phyloP scores from a whole-genome alignment of 2,797 vertebrate species.

The Taeniopygia guttata region DNA sequence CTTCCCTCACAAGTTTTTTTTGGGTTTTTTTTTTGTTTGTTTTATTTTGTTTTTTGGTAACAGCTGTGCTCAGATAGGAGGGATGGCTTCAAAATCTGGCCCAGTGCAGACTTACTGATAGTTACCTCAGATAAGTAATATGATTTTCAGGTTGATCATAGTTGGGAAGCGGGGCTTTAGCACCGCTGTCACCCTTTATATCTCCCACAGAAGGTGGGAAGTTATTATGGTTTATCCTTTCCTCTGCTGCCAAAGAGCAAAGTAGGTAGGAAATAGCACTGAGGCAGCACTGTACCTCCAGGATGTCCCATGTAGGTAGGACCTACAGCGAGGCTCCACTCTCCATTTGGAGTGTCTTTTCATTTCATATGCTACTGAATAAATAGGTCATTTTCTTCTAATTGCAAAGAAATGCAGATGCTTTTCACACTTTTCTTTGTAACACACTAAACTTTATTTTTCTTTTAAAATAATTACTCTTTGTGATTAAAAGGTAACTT shows the following conservation, averaged over 20 bases:
- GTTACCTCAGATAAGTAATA: neutral
- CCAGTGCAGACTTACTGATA: neutral
- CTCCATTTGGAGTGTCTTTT: neutral
- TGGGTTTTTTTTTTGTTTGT: conserved; percentile 81
- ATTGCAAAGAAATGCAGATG: neutral
- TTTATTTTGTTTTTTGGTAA: no score
- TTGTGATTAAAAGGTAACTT: neutral
- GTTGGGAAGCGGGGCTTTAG: neutral
- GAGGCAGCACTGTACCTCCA: neutral
- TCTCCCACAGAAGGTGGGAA: neutral
- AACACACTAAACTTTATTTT: neutral
- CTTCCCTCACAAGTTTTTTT: conserved; percentile 68
- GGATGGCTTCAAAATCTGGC: neutral
- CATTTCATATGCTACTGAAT: neutral
- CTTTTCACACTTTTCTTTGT: neutral
- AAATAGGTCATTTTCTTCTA: neutral
- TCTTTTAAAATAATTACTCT: neutral
- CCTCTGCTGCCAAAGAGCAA: neutral
- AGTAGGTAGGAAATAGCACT: neutral
- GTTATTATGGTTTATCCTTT: neutral
- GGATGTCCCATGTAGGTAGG: neutral
- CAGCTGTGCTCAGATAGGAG: conserved; percentile 82
- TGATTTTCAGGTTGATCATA: neutral
- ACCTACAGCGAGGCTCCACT: neutral
- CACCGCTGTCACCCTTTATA: neutral